Evolutionary conservation across 2,888 invertebrate genomes (phyloP), one percentile per base, ranked within the genome.

Genomic region (Agonopterix subpropinquella): DNA sequence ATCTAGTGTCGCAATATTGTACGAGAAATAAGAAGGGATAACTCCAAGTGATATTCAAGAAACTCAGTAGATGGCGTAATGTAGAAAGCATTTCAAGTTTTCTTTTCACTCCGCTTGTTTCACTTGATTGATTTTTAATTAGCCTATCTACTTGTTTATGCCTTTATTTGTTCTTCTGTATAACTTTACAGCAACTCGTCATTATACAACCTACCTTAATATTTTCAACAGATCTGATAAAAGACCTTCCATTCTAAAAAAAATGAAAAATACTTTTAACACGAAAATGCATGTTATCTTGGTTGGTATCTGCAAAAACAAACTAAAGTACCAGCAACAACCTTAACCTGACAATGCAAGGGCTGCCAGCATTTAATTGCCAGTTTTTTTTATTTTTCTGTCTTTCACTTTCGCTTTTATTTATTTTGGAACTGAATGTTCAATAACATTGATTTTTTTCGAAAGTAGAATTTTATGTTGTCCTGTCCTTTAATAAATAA

Each of bases 1-100:
- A 64, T 64, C 68, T 66, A 51, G 53, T 11, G 47, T 39, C 45
- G 36, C 41, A 11, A 48, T 44, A 47, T 13, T 15, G 5, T 42
- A 37, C 41, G 49, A 15, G 10, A 2, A 11, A 8, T 28, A 28
- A 10, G 35, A 41, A 3, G 28, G 8, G 36, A 35, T 47, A 42
- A 46, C 41, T 36, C 48, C 36, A 43, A 51, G 28, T 15, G 39
- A 35, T 55, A 36, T 4, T 18, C 35, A 41, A 45, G 48, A 47
- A 51, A 43, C 44, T 43, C 45, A 52, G 50, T 58, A 73, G 73
- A 59, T 62, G 68, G 64, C 66, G 11, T 28, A 28, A 5, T 28
- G 28, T 28, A 28, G 5, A 28, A 28, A 28, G 5, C 28, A 28
- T 18, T 18, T 18, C 18, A 28, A 28, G 5, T 28, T 18, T 5